These are phyloP conservation scores for Dasysyrphus tricinctus DNA, from an alignment of 2,888 invertebrate genomes.

Conservation along the genomic window DNA sequence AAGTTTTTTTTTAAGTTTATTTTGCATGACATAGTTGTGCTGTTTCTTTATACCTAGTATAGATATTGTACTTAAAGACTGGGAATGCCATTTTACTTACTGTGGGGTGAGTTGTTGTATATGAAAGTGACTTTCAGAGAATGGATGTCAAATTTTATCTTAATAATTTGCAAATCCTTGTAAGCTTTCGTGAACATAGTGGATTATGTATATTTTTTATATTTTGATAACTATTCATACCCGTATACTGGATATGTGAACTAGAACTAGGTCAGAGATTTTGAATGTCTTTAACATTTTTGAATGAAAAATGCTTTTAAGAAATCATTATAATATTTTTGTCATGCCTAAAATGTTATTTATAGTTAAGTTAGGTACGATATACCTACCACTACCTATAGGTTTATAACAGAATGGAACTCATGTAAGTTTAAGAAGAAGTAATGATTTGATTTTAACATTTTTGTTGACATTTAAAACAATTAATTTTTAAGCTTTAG, in stretches of 20 bases:
- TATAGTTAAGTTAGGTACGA: too few relatives aligned
- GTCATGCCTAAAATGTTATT: not conserved
- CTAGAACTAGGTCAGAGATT: conserved; percentile 12
- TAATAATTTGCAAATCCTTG: conserved; percentile 36
- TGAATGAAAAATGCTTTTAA: conserved; percentile 17
- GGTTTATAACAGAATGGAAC: too few relatives aligned
- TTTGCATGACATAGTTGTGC: not conserved
- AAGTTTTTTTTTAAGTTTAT: not conserved
- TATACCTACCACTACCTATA: too few relatives aligned
- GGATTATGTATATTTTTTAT: conserved; percentile 7
- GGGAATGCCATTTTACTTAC: conserved; percentile 8
- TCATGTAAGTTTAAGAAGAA: too few relatives aligned
- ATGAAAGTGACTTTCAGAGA: conserved; percentile 25
- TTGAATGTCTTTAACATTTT: not conserved
- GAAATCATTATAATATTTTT: conserved; percentile 6
- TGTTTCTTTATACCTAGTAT: not conserved
- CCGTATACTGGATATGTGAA: conserved; percentile 1
- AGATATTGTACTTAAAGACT: conserved; percentile 10
- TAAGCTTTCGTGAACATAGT: conserved; percentile 19
- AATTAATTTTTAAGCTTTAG: too few relatives aligned
- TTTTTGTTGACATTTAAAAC: too few relatives aligned
- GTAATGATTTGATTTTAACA: too few relatives aligned
- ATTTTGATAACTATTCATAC: not conserved
- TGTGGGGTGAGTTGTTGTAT: not conserved
- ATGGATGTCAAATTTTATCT: conserved; percentile 29